Evolutionary conservation across 2,113 vertebrate species (phyloP), one percentile per base, ranked within the genome.

Genomic region (Tyrannus savana): DNA sequence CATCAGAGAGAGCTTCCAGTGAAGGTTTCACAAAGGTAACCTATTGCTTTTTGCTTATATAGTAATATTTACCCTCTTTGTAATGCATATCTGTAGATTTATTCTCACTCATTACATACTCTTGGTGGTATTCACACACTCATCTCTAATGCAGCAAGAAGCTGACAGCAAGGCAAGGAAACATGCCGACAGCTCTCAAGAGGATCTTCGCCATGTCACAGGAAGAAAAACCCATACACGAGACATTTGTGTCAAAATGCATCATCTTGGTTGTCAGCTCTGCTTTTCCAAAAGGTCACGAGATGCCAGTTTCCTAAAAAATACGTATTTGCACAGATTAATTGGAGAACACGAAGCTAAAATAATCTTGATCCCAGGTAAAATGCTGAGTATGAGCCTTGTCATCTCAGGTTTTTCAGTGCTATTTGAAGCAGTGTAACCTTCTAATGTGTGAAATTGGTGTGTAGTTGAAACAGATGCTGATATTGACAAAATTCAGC

Each of bases 401-500:
- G 81, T 39, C 14, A 5, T 19, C 46, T 72, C 44, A 35, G 47
- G 19, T 50, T 63, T 84, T 37, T 25, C 2, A 8, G 59, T 33
- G 67, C 41, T 55, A 1, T 19, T 75, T 92, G 91, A 88, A 86
- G 53, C 41, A 25, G 22, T 76, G 9, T 63, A n/a, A 86, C 41
- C 60, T 81, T 87, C 89, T 96, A 93, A 97, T 3, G 5, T 6
- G 35, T 86, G 46, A 64, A 25, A 56, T 28, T 76, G 74, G 14
- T 87, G 66, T 96, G 28, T 64, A 97, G 95, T 77, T 96, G 66
- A 73, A 47, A 96, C 97, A 96, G 98, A 94, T 49, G 87, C 93
- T 92, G 86, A 59, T 9, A 83, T 98, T 83, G 98, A 98, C 84
- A 99, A 97, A 97, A 94, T 99, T 46, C 95, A 97, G 74, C 39